Conservation (phyloP, 2,113 vertebrate species). For the Osmerus mordax region DNA sequence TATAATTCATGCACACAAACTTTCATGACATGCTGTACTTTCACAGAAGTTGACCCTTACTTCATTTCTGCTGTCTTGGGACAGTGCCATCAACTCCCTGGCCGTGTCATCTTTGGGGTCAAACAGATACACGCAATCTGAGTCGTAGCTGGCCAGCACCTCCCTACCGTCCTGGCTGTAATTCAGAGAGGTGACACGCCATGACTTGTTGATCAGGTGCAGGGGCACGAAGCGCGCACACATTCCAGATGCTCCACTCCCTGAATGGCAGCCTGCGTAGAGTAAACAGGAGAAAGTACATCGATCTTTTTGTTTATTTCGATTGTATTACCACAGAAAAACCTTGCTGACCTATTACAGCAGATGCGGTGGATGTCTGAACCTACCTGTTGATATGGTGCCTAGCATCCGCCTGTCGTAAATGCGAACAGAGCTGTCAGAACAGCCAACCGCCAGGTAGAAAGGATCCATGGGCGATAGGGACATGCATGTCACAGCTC, state of each 20-base stretch:
- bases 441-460: constrained; percentile 82
- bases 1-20: neutral
- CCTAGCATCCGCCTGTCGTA: constrained; percentile 83
- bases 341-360: neutral
- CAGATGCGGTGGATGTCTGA: neutral
- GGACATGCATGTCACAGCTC: constrained; percentile 82
- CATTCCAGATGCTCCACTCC: constrained; percentile 8
- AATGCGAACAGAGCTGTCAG: constrained; percentile 84
- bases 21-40: neutral
- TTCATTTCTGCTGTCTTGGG: constrained; percentile 60
- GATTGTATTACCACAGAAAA: neutral
- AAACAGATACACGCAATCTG: constrained; percentile 82
- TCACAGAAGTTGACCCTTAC: neutral
- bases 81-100: constrained; percentile 76
- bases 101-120: constrained; percentile 80
- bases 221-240: constrained; percentile 73
- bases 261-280: neutral
- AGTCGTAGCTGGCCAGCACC: constrained; percentile 76
- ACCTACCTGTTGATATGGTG: constrained; percentile 77
- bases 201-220: constrained; percentile 77
- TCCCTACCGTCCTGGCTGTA: constrained; percentile 72
- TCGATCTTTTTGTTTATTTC: neutral
- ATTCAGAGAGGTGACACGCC: constrained; percentile 79
- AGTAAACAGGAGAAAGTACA: neutral
- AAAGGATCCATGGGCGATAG: constrained; percentile 79